Evolutionary conservation across 2,113 vertebrate species (phyloP).

Genomic region (Ceratotherium simum): DNA sequence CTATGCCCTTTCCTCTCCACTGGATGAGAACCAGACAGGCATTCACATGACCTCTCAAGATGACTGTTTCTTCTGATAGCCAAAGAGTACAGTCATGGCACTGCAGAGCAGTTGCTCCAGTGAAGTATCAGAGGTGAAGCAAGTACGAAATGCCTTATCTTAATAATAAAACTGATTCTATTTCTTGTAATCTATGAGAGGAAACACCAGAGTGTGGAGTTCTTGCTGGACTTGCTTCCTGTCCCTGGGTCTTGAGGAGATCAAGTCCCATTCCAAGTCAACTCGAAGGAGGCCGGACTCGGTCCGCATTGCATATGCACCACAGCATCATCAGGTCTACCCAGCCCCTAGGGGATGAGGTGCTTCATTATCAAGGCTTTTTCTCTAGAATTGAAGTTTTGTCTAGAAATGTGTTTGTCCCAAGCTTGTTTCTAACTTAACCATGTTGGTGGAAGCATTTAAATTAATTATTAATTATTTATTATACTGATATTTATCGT

Average conservation of each 20-base stretch:
- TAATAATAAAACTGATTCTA: neutral
- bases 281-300: neutral
- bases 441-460: neutral
- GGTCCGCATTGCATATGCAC: fast-evolving
- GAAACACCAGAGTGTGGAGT: neutral
- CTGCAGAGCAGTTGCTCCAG: neutral
- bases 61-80: neutral
- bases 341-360: fast-evolving
- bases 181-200: neutral
- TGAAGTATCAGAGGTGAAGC: neutral
- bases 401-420: neutral
- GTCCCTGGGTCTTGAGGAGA: neutral
- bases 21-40: neutral
- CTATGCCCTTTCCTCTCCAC: neutral
- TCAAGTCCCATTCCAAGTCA: neutral
- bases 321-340: fast-evolving
- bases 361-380: neutral
- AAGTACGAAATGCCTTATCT: neutral
- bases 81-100: neutral
- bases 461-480: conserved; percentile 1
- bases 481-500: neutral
- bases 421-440: neutral
- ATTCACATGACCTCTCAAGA: neutral
- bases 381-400: neutral
- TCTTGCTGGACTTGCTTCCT: neutral